Conservation (phyloP, 2,797 vertebrate genomes). For the Scarus forsteni region DNA sequence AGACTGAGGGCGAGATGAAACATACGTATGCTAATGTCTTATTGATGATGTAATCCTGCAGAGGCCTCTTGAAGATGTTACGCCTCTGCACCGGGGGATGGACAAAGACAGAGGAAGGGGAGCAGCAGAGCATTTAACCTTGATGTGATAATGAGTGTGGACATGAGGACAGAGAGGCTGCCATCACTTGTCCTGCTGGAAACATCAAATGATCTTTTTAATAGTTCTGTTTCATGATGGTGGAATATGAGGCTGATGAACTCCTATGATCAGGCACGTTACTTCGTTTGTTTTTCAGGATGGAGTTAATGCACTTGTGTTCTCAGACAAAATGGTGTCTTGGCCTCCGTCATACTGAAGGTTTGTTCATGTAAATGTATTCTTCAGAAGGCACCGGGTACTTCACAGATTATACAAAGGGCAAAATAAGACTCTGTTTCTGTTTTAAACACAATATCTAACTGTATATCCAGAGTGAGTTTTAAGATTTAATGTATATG, state of each 20-base stretch:
- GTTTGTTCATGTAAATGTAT: conserved; percentile 12
- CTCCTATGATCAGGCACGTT: conserved; percentile 12
- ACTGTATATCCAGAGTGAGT: not conserved
- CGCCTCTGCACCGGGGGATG: conserved; percentile 27
- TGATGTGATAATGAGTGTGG: conserved; percentile 60
- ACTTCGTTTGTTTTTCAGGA: conserved; percentile 12
- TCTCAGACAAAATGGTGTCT: conserved; percentile 4
- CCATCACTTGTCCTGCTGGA: conserved; percentile 9
- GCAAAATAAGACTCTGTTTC: no score
- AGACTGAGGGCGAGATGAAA: conserved; percentile 44
- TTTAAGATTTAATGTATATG: not conserved
- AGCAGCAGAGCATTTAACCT: conserved; percentile 42
- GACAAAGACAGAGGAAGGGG: conserved; percentile 30
- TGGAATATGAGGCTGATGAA: not conserved
- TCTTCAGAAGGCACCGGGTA: conserved; percentile 1
- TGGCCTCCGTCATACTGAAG: conserved; percentile 11
- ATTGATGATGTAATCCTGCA: conserved; percentile 79
- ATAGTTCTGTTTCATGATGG: conserved; percentile 5
- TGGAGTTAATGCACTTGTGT: conserved; percentile 17
- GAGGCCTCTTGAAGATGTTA: conserved; percentile 74
- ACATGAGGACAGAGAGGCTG: conserved; percentile 17
- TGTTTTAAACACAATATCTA: no score
- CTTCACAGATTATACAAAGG: not conserved
- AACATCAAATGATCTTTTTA: conserved; percentile 22
- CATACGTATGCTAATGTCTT: conserved; percentile 75